phyloP scores from a whole-genome alignment of 2,888 invertebrate species.

The Pantelozetes paolii region DNA sequence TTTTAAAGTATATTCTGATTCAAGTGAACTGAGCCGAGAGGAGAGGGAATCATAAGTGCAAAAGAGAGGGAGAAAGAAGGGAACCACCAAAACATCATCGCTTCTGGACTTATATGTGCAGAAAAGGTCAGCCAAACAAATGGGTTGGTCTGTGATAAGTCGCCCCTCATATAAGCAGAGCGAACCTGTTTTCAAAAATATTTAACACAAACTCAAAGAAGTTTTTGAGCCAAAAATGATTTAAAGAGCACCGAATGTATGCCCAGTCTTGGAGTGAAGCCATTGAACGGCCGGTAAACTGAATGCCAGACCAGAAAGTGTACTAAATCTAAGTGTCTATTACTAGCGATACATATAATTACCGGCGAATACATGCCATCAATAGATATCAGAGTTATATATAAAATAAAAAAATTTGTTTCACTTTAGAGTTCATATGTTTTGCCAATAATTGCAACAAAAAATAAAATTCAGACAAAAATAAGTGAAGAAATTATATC shows the following conservation, averaged over 20 bases:
- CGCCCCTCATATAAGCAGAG: not conserved
- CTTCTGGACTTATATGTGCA: constrained; percentile 35
- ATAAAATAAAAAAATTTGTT: constrained; percentile 9
- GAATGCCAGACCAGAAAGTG: not conserved
- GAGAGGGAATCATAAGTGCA: not conserved
- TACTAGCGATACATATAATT: constrained; percentile 11
- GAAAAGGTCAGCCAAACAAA: constrained; percentile 32
- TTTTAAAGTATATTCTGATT: not conserved
- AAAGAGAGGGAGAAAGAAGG: constrained; percentile 11
- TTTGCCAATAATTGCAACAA: constrained; percentile 4
- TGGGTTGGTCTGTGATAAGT: constrained; percentile 24
- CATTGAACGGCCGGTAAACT: not conserved
- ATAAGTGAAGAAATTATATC: not conserved
- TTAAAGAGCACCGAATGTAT: constrained; percentile 14
- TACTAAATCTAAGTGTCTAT: constrained; percentile 28
- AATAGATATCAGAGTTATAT: constrained; percentile 14
- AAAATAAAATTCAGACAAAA: not conserved
- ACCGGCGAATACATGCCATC: not conserved
- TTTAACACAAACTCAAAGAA: not conserved
- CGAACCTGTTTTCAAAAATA: constrained; percentile 17
- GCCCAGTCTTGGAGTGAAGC: not conserved
- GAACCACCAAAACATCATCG: constrained; percentile 31
- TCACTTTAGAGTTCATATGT: constrained; percentile 11
- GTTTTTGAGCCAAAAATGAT: constrained; percentile 17
- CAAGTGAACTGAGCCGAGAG: constrained; percentile 1